phyloP scores from a whole-genome alignment of 30 jellyfish, hydroid and myxozoan species.

The Pseudorhiza aurosa region DNA sequence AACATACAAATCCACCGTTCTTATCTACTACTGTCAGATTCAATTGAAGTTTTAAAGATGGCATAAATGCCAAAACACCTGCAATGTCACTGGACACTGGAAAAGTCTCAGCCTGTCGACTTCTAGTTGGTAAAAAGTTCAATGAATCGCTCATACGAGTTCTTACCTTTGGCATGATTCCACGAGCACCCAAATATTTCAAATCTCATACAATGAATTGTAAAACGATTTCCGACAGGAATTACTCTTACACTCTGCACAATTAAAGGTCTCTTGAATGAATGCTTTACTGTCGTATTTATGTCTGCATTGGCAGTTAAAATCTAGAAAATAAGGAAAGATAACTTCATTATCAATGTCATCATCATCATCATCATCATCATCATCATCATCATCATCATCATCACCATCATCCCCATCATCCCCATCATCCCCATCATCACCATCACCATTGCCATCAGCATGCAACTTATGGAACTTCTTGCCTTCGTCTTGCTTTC shows the following conservation, averaged over 20 bases:
- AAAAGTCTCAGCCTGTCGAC: background rate
- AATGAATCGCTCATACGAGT: background rate
- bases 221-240: conserved; percentile 68
- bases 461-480: no score
- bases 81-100: background rate
- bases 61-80: background rate
- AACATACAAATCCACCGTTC: no score
- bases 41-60: background rate
- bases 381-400: no score
- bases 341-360: no score
- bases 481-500: no score
- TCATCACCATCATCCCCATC: no score
- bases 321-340: conserved; percentile 53
- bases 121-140: background rate
- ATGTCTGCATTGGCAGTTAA: conserved; percentile 71
- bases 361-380: no score
- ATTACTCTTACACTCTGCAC: conserved; percentile 43
- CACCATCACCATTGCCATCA: no score
- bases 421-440: no score
- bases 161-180: conserved; percentile 54
- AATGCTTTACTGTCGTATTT: conserved; percentile 46
- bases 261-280: conserved; percentile 54
- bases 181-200: conserved; percentile 82
- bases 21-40: no score
- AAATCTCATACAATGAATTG: conserved; percentile 73